Percentiles rank a stretch among this genome's conserved stretches.
Conservation (phyloP, 2,888 invertebrate genomes). For the Listrodromus nycthemerus region DNA sequence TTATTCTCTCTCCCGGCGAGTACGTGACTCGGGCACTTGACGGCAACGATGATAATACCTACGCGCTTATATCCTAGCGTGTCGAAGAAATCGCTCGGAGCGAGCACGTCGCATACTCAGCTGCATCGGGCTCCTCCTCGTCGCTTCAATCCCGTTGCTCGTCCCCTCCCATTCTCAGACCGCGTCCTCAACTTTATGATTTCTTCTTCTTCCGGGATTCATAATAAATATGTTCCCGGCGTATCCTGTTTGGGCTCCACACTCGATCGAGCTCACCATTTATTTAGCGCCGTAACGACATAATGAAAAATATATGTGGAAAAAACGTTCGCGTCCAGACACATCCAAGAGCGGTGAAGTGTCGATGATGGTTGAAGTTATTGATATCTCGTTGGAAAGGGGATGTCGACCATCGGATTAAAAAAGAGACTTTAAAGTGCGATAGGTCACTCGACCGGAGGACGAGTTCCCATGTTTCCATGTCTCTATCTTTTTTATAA, state of each 20-base stretch:
- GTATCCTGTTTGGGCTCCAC: slow-evolving; percentile 22
- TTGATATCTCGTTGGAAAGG: neutral
- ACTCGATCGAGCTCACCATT: neutral
- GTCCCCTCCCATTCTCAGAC: slow-evolving; percentile 42
- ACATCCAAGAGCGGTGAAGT: neutral
- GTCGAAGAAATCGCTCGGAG: slow-evolving; percentile 68
- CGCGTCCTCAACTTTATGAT: slow-evolving; percentile 48
- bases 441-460: no score
- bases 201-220: slow-evolving; percentile 61
- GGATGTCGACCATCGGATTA: no score
- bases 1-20: slow-evolving; percentile 60
- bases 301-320: neutral
- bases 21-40: slow-evolving; percentile 67
- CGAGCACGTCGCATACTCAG: slow-evolving; percentile 62
- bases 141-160: slow-evolving; percentile 59
- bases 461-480: no score
- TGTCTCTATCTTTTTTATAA: no score
- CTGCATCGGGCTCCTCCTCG: slow-evolving; percentile 32
- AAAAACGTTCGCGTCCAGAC: neutral
- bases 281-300: neutral
- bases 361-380: neutral
- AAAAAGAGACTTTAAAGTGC: no score
- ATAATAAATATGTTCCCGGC: slow-evolving; percentile 29
- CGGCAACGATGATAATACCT: slow-evolving; percentile 65
- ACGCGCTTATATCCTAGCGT: slow-evolving; percentile 65